Evolutionary conservation across 2,888 invertebrate genomes (phyloP).

Genomic region (Orthosia gracilis): DNA sequence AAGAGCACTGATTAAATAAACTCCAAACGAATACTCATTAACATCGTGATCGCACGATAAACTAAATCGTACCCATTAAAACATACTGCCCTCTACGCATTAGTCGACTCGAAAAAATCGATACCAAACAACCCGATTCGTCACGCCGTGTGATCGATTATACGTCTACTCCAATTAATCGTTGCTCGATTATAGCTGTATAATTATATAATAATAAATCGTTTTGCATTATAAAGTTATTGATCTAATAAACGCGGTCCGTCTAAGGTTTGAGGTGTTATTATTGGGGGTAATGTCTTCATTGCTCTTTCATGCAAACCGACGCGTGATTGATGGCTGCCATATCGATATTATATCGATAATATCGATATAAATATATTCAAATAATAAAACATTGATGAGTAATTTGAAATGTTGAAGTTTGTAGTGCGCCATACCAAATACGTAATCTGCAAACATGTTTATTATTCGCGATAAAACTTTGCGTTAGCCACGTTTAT

Average conservation of each 20-base stretch:
- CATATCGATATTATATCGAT: constrained; percentile 78
- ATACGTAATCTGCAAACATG: constrained; percentile 60
- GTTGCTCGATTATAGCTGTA: constrained; percentile 78
- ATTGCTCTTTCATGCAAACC: constrained; percentile 77
- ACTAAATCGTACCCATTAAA: constrained; percentile 76
- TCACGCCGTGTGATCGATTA: constrained; percentile 83
- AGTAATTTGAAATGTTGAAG: constrained; percentile 63
- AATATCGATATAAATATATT: constrained; percentile 75
- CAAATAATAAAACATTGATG: constrained; percentile 71
- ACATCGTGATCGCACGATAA: constrained; percentile 82
- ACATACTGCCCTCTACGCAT: constrained; percentile 71
- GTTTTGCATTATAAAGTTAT: constrained; percentile 87
- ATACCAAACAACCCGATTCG: constrained; percentile 76
- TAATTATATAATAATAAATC: constrained; percentile 86
- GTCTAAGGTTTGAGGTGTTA: constrained; percentile 78
- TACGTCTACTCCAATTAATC: constrained; percentile 85
- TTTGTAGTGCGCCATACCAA: constrained; percentile 67
- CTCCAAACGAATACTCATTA: constrained; percentile 81
- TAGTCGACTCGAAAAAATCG: constrained; percentile 66
- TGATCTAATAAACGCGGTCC: constrained; percentile 86
- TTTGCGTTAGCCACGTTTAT: constrained; percentile 36
- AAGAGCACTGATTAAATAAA: constrained; percentile 75
- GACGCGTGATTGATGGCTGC: constrained; percentile 76
- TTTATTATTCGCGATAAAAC: constrained; percentile 61
- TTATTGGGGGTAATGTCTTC: constrained; percentile 85